Evolutionary conservation across 2,113 vertebrate genomes (phyloP).

Genomic region (Chaetops frenatus): DNA sequence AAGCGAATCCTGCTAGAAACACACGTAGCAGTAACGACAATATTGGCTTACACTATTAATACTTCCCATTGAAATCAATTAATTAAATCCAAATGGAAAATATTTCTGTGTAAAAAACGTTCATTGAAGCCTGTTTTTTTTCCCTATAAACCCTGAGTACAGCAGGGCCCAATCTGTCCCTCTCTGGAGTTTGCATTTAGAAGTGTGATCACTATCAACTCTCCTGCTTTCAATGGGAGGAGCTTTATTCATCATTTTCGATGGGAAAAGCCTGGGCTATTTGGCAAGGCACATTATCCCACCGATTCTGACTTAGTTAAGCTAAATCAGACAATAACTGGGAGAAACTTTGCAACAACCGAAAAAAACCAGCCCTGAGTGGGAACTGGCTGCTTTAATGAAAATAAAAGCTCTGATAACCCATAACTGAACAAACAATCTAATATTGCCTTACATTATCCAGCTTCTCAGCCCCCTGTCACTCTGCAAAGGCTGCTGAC

Average conservation of each 20-base stretch:
- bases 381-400: not conserved
- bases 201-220: not conserved
- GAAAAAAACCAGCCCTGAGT: rapidly evolving
- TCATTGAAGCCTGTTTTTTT: not conserved
- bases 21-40: not conserved
- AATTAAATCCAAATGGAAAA: not conserved
- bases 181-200: not conserved
- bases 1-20: not conserved
- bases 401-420: not conserved
- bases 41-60: not conserved
- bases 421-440: not conserved
- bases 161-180: not conserved
- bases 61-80: not conserved
- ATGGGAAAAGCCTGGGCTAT: not conserved
- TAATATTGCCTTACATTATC: rapidly evolving
- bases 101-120: not conserved
- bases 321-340: not conserved
- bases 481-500: rapidly evolving
- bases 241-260: not conserved
- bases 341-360: not conserved
- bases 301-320: not conserved
- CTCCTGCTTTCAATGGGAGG: not conserved
- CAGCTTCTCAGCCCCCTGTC: not conserved
- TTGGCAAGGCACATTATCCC: not conserved
- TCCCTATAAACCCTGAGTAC: not conserved